Evolutionary conservation across 1,140 invertebrate species (phyloP).

Genomic region (Diabrotica virgifera): DNA sequence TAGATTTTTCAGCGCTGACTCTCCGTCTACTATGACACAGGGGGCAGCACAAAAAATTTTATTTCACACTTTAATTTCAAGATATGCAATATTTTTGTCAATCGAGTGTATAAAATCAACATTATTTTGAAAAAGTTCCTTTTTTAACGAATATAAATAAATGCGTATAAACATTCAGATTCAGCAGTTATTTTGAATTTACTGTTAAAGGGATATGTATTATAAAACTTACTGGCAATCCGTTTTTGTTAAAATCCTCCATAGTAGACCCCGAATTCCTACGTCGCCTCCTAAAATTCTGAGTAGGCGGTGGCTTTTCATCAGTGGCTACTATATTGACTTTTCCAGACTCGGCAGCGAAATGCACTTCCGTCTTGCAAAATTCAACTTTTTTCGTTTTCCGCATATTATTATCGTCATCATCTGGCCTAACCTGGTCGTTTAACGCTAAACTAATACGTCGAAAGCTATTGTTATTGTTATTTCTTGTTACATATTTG

Average conservation of each 20-base stretch:
- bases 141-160: no score
- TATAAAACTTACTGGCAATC: conserved; percentile 11
- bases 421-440: conserved; percentile 40
- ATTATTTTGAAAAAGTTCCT: no score
- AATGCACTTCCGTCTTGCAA: conserved; percentile 82
- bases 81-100: no score
- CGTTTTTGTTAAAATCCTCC: conserved; percentile 42
- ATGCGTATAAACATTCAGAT: no score
- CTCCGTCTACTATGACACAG: no score
- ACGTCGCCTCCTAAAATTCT: conserved; percentile 68
- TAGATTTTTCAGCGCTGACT: no score
- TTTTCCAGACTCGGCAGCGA: conserved; percentile 76
- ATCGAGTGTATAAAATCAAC: no score
- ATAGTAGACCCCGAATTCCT: conserved; percentile 43
- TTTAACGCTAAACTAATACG: conserved; percentile 49
- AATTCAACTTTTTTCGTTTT: conserved; percentile 76
- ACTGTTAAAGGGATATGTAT: no score
- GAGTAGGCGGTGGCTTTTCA: conserved; percentile 77
- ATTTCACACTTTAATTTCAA: no score
- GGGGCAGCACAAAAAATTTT: no score
- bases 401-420: conserved; percentile 40
- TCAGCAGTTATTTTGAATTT: no score
- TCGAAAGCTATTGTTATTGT: conserved; percentile 36
- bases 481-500: conserved; percentile 49
- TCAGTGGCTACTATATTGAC: conserved; percentile 85